Percentiles rank a stretch among this genome's conserved stretches.
These are phyloP conservation scores for Zosterops borbonicus DNA, from an alignment of 2,113 vertebrate species.

Conservation along the genomic window DNA sequence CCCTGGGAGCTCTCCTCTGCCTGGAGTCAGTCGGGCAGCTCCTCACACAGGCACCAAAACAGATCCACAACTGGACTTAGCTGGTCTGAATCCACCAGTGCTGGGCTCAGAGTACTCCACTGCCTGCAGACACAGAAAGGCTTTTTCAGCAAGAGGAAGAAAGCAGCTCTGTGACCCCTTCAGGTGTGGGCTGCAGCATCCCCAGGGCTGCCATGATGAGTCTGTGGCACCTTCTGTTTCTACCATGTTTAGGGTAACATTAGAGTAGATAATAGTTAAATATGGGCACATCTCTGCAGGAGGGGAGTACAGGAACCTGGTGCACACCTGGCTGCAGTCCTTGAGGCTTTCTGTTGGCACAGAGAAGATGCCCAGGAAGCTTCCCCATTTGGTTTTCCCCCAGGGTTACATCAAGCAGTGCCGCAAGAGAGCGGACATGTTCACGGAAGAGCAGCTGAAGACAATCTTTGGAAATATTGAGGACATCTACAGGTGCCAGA, in stretches of 20 bases:
- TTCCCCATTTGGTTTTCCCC: not conserved
- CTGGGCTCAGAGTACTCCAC: not conserved
- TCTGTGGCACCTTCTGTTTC: not conserved
- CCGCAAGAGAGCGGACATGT: conserved; percentile 92
- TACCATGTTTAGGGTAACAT: not conserved
- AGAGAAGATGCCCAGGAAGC: not conserved
- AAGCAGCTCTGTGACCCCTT: not conserved
- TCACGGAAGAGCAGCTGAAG: conserved; percentile 89
- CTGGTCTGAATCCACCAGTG: not conserved
- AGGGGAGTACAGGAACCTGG: not conserved
- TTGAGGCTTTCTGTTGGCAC: not conserved
- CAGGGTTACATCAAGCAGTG: conserved; percentile 97
- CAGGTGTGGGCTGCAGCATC: not conserved
- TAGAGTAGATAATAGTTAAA: not conserved
- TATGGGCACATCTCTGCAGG: not conserved
- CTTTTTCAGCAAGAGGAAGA: not conserved
- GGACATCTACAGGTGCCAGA: conserved; percentile 94
- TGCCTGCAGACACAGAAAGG: not conserved
- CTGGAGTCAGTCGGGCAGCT: not conserved
- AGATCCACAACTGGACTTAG: not conserved
- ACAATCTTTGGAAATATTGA: conserved; percentile 95
- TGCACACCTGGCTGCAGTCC: not conserved
- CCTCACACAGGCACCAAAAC: not conserved
- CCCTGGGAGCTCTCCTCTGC: not conserved
- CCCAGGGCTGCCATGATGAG: not conserved